phyloP scores from a whole-genome alignment of 2,888 invertebrate species.

The Caenorhabditis sp. region DNA sequence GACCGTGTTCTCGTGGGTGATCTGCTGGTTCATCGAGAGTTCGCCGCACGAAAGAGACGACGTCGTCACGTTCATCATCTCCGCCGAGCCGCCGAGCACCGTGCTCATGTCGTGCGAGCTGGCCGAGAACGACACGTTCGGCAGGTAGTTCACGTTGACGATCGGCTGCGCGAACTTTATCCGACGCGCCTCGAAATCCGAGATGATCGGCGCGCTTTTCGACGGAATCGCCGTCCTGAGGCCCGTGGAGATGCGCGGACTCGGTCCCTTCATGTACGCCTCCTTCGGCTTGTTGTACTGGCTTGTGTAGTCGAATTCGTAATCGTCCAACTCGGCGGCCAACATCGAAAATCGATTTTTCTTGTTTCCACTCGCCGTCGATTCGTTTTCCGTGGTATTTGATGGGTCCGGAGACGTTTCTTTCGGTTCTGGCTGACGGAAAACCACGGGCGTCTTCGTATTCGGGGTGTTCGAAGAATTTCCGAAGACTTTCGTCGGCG shows the following conservation, averaged over 20 bases:
- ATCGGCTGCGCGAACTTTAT: conserved; percentile 65
- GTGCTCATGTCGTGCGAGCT: conserved; percentile 45
- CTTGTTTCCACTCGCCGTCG: neutral
- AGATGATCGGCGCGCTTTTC: conserved; percentile 5
- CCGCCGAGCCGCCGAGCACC: conserved; percentile 50
- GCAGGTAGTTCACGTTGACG: conserved; percentile 50
- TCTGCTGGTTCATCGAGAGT: conserved; percentile 44
- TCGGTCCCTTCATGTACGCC: conserved; percentile 63
- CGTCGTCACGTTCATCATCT: conserved; percentile 56
- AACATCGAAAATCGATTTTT: conserved; percentile 42
- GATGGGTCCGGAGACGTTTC: neutral
- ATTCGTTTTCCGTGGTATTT: neutral
- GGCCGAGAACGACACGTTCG: conserved; percentile 50
- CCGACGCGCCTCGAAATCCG: conserved; percentile 44
- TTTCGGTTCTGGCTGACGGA: conserved; percentile 1
- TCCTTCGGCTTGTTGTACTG: conserved; percentile 61
- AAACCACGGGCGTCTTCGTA: conserved; percentile 1
- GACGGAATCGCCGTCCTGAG: conserved; percentile 20
- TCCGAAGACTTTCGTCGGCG: conserved; percentile 41
- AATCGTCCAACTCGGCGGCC: conserved; percentile 41
- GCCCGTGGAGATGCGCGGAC: no score
- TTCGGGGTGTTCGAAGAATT: conserved; percentile 14
- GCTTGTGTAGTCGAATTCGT: conserved; percentile 38
- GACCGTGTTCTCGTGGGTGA: conserved; percentile 51
- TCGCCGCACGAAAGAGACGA: conserved; percentile 42